Evolutionary conservation across 1,140 invertebrate genomes (phyloP).

Genomic region (Himalopsyche phryganea): DNA sequence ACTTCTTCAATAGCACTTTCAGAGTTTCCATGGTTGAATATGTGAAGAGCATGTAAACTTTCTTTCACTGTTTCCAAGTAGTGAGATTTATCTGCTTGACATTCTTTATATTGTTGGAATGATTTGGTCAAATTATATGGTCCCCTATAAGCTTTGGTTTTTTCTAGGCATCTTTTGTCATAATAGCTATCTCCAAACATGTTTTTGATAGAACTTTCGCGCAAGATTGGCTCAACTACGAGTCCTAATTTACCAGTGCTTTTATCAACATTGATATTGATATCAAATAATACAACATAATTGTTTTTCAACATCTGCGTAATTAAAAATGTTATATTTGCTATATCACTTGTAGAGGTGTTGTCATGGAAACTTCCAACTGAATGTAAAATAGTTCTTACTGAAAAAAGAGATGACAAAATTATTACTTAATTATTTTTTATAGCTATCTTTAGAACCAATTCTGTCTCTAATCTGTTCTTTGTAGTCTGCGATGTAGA

Average conservation of each 20-base stretch:
- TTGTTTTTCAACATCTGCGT: slow-evolving; percentile 9
- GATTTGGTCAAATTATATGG: neutral
- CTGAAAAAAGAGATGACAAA: neutral
- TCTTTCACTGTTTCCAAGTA: neutral
- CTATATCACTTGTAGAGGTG: neutral
- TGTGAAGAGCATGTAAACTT: neutral
- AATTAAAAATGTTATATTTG: slow-evolving; percentile 1
- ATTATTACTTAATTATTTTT: neutral
- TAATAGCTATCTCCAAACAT: neutral
- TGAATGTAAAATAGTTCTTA: neutral
- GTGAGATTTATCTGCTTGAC: neutral
- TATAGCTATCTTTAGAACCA: no score
- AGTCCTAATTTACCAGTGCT: slow-evolving; percentile 5
- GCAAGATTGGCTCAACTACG: slow-evolving; percentile 5
- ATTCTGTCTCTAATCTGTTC: no score
- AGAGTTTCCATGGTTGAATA: neutral
- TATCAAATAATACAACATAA: slow-evolving; percentile 15
- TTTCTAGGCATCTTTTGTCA: slow-evolving; percentile 3
- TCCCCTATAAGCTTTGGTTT: neutral
- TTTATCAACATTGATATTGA: slow-evolving; percentile 7
- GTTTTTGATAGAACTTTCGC: neutral
- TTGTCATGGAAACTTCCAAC: neutral
- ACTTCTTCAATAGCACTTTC: neutral
- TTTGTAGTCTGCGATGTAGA: no score
- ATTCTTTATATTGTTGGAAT: neutral